A percentile compares a stretch with the other conserved stretches of the same genome.
Evolutionary conservation across 37 sponge, comb jelly and placozoan genomes (phyloP).

Genomic region (Ianthella basta): DNA sequence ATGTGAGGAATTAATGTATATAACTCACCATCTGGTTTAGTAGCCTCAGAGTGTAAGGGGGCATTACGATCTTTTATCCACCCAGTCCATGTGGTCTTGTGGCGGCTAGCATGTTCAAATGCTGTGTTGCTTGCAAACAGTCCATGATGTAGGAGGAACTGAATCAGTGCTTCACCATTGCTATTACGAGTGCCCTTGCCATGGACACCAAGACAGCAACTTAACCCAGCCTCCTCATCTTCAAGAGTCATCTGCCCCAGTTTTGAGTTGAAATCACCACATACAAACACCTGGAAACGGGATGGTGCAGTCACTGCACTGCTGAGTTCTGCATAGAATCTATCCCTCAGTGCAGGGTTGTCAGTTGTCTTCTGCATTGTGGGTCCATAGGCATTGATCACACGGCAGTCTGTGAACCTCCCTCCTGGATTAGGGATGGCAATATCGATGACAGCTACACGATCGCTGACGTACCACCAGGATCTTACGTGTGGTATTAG

Average conservation of each 20-base stretch:
- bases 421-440: neutral
- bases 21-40: too few species aligned
- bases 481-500: neutral
- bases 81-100: conserved; percentile 12
- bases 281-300: conserved; percentile 8
- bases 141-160: conserved; percentile 5
- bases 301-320: neutral
- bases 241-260: neutral
- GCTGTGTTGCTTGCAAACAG: conserved; percentile 7
- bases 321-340: neutral
- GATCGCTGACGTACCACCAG: conserved; percentile 23
- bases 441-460: conserved; percentile 2
- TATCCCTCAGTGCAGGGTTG: neutral
- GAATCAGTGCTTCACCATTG: conserved; percentile 22
- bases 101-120: neutral
- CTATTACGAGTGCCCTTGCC: conserved; percentile 7
- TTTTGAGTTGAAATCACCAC: conserved; percentile 27
- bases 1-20: too few species aligned
- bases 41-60: neutral
- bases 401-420: neutral
- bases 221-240: conserved; percentile 10
- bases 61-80: conserved; percentile 4
- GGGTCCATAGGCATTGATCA: conserved; percentile 23
- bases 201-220: conserved; percentile 1
- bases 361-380: neutral